Evolutionary conservation across 2,888 invertebrate genomes (phyloP).

Genomic region (Spodoptera littoralis): DNA sequence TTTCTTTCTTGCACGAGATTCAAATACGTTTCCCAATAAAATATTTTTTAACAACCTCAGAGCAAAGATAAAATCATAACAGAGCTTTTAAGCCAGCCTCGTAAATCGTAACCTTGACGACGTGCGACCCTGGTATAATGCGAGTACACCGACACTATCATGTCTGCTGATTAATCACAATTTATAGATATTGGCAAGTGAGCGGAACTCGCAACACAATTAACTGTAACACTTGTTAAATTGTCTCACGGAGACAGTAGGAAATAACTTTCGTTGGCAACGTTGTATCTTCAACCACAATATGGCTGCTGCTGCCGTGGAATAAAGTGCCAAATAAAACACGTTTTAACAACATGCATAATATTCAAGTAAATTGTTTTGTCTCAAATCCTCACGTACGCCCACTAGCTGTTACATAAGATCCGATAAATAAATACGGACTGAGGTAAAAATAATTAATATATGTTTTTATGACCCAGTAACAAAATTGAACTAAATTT

Average conservation of each 20-base stretch:
- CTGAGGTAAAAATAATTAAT: conserved; percentile 22
- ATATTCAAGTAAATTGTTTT: conserved; percentile 46
- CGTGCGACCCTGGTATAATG: conserved; percentile 55
- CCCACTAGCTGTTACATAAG: conserved; percentile 28
- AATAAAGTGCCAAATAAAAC: conserved; percentile 77
- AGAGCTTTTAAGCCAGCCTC: conserved; percentile 50
- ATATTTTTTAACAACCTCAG: conserved; percentile 44
- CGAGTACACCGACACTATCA: conserved; percentile 61
- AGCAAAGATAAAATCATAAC: conserved; percentile 58
- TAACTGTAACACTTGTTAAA: conserved; percentile 79
- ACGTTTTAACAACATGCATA: conserved; percentile 61
- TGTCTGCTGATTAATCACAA: conserved; percentile 75
- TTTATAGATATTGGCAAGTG: conserved; percentile 82
- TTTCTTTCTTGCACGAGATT: conserved; percentile 25
- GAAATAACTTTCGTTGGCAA: conserved; percentile 81
- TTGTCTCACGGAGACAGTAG: conserved; percentile 75
- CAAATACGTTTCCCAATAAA: conserved; percentile 45
- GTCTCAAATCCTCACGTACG: conserved; percentile 32
- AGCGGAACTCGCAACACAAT: conserved; percentile 72
- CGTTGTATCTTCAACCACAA: conserved; percentile 62
- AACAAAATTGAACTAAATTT: conserved; percentile 34
- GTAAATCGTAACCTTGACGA: conserved; percentile 66
- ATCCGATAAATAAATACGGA: conserved; percentile 33
- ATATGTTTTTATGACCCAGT: conserved; percentile 27
- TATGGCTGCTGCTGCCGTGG: conserved; percentile 57